A percentile compares a stretch with the other conserved stretches of the same genome.
Evolutionary conservation across 2,113 vertebrate species (phyloP).

Genomic region (Pseudorasbora parva): DNA sequence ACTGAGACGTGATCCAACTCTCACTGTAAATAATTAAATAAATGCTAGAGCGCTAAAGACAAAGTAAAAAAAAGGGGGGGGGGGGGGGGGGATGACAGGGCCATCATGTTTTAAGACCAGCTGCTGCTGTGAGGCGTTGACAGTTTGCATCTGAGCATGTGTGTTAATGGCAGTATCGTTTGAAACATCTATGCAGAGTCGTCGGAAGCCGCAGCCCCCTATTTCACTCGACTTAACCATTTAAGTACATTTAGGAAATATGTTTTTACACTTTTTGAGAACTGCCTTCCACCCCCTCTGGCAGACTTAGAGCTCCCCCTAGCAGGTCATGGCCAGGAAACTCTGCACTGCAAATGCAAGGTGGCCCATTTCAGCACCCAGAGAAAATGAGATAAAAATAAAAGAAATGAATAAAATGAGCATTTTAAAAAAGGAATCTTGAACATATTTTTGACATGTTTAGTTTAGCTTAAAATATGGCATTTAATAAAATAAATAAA

Average conservation of each 20-base stretch:
- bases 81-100: not conserved
- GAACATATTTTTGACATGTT: not conserved
- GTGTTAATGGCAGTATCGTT: conserved; percentile 59
- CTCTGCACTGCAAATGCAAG: conserved; percentile 45
- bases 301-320: conserved; percentile 80
- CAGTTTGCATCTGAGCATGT: conserved; percentile 54
- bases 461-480: not conserved
- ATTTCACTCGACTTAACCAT: conserved; percentile 59
- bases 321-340: conserved; percentile 66
- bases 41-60: not conserved
- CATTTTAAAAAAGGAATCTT: not conserved
- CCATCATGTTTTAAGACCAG: conserved; percentile 44
- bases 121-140: conserved; percentile 54
- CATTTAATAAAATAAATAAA: not conserved
- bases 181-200: conserved; percentile 60
- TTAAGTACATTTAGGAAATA: conserved; percentile 63
- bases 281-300: conserved; percentile 55
- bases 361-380: conserved; percentile 19
- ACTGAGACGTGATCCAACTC: not conserved
- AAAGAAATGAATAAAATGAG: not conserved
- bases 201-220: conserved; percentile 59
- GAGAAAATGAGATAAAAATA: not conserved
- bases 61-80: not conserved
- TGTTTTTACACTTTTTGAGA: conserved; percentile 55
- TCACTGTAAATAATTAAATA: conserved; percentile 26